Base-by-base conservation (phyloP, 2,113 vertebrate species). In the Rhinogobius similis region DNA sequence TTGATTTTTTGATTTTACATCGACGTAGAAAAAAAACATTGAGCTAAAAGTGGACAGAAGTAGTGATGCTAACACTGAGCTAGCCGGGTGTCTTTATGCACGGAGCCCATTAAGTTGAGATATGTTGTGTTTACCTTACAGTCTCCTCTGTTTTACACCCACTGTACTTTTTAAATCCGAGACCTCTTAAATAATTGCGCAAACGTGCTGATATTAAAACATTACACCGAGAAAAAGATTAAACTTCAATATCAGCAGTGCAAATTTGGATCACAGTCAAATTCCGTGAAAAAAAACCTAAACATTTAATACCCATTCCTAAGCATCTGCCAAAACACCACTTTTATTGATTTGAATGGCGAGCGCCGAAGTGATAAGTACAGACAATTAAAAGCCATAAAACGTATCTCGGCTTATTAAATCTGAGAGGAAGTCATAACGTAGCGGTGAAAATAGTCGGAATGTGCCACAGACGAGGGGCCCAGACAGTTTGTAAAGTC, bases 401-500 rank as follows among this genome's bases (percentile, higher is more conserved):
- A 61, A 61, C 32, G 29, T 36, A n/a, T 61, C 29, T 36, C 1
- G 29, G 58, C 27, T n/a, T 61, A 38, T 61, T 61, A 61, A 61
- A 61, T 61, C 24, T 20, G 26, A 29, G 26, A 29, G 55, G 14
- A 18, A 58, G 18, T 61, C 29, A 36, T 36, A 61, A n/a, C 3
- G 27, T 38, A 1, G 58, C 58, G 0, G 27, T 38, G 20, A 9
- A 61, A 61, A 61, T 14, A 39, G 24, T 10, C 21, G 44, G 61
- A 78, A 78, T 62, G 55, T 76, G 73, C 24, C 41, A 38, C 32
- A 3, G 43, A 82, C 53, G 32, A 26, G 70, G 68, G 70, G 75
- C 66, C 39, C 72, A 82, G 82, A 21, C 68, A 53, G 69, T 65
- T 79, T 83, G 78, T 82, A 81, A 81, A 80, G 74, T 88, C 66